phyloP scores from a whole-genome alignment of 2,888 invertebrate species.

The Drosophila sordidula region DNA sequence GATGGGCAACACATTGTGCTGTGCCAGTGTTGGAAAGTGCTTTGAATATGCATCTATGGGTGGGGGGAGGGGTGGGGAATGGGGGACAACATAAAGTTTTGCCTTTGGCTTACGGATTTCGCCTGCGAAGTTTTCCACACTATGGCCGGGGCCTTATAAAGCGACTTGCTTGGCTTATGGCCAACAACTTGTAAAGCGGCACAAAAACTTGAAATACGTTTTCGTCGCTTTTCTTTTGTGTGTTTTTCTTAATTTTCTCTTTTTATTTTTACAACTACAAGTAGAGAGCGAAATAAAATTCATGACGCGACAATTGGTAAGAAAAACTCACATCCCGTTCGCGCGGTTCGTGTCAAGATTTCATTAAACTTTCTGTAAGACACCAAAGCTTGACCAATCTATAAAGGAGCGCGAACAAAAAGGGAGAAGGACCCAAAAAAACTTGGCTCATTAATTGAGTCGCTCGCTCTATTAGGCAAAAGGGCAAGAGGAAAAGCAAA shows the following conservation, averaged over 20 bases:
- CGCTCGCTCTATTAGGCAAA: slow-evolving; percentile 65
- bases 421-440: slow-evolving; percentile 33
- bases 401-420: slow-evolving; percentile 19
- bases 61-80: no score
- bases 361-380: slow-evolving; percentile 72
- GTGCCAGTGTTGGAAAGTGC: slow-evolving; percentile 41
- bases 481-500: slow-evolving; percentile 22
- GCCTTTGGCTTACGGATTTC: slow-evolving; percentile 53
- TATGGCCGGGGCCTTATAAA: slow-evolving; percentile 39
- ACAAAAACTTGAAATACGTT: slow-evolving; percentile 55
- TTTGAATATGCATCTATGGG: slow-evolving; percentile 53
- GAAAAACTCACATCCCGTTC: slow-evolving; percentile 31
- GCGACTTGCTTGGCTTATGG: slow-evolving; percentile 58
- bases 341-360: slow-evolving; percentile 73
- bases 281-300: slow-evolving; percentile 74
- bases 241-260: slow-evolving; percentile 31
- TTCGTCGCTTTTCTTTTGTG: slow-evolving; percentile 31
- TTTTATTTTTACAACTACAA: slow-evolving; percentile 47
- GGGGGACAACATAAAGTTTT: slow-evolving; percentile 58
- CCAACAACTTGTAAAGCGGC: slow-evolving; percentile 69
- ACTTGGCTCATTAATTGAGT: slow-evolving; percentile 80
- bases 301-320: slow-evolving; percentile 72
- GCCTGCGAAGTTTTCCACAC: slow-evolving; percentile 39
- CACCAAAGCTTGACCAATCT: slow-evolving; percentile 65
- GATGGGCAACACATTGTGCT: slow-evolving; percentile 27